phyloP scores from a whole-genome alignment of 2,113 vertebrate genomes.

The Microtus oregoni region DNA sequence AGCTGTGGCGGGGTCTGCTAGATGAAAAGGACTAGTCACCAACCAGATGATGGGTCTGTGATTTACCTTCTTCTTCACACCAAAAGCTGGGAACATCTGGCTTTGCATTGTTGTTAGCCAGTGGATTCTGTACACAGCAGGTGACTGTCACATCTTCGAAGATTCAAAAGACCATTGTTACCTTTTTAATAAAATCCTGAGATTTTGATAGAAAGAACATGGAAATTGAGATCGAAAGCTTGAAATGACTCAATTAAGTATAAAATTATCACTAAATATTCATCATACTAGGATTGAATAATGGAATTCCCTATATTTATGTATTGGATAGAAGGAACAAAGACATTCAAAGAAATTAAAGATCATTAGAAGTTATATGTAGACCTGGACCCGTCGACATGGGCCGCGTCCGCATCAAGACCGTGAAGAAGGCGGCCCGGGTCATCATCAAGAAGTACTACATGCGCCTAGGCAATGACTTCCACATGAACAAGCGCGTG shows the following conservation, averaged over 20 bases:
- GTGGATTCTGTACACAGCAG: neutral
- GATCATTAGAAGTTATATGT: neutral
- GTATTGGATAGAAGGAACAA: slow-evolving; percentile 19
- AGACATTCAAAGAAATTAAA: slow-evolving; percentile 50
- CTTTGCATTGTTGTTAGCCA: slow-evolving; percentile 21
- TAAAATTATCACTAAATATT: slow-evolving; percentile 40
- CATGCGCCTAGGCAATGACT: slow-evolving; percentile 96
- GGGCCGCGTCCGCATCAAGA: slow-evolving; percentile 85
- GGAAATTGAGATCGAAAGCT: slow-evolving; percentile 44
- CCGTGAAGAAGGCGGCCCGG: slow-evolving; percentile 92
- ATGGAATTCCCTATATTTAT: slow-evolving; percentile 21
- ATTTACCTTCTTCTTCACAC: slow-evolving; percentile 6
- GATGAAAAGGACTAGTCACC: neutral
- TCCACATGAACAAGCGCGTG: slow-evolving; percentile 98
- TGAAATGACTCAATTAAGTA: slow-evolving; percentile 50
- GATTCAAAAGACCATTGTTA: slow-evolving; percentile 5
- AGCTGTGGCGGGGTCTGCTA: neutral
- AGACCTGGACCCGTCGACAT: too few species aligned
- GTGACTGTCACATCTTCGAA: neutral
- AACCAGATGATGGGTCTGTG: neutral
- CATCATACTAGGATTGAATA: slow-evolving; percentile 17
- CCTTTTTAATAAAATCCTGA: slow-evolving; percentile 52
- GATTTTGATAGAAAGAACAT: slow-evolving; percentile 56
- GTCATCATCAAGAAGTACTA: slow-evolving; percentile 99
- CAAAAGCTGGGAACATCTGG: neutral